Percentiles rank a stretch among this genome's conserved stretches.
Conservation (phyloP, 2,113 vertebrate genomes). For the Toxostoma redivivum region DNA sequence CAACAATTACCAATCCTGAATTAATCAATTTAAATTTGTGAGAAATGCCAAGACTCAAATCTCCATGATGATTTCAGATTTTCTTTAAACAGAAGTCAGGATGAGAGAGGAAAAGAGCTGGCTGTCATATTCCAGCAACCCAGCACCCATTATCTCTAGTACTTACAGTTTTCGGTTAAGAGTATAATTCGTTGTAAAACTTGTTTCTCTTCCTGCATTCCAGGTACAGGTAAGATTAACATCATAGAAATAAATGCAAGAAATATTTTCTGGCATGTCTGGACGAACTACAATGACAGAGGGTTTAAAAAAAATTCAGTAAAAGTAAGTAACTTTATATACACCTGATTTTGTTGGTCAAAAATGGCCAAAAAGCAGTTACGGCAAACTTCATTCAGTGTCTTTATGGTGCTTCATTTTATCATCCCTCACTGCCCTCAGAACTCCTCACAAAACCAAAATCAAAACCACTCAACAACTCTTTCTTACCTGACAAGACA, state of each 20-base stretch:
- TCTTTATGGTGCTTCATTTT: not conserved
- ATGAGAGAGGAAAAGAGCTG: not conserved
- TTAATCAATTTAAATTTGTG: not conserved
- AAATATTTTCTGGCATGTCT: constrained; percentile 68
- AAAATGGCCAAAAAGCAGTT: not conserved
- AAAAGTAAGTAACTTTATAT: not conserved
- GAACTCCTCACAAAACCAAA: not conserved
- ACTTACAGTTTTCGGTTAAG: constrained; percentile 66
- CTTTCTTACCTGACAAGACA: not conserved
- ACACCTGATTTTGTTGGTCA: not conserved
- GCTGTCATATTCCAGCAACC: not conserved
- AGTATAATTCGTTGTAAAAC: not conserved
- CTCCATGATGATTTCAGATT: not conserved
- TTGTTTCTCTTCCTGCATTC: constrained; percentile 48
- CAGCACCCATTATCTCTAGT: not conserved
- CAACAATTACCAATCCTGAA: not conserved
- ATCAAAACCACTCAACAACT: not conserved
- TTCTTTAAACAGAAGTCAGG: not conserved
- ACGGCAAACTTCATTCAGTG: not conserved
- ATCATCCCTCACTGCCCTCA: not conserved
- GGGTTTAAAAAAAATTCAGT: not conserved
- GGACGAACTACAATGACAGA: constrained; percentile 51
- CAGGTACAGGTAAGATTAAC: constrained; percentile 69
- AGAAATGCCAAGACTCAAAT: not conserved
- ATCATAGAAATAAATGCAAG: constrained; percentile 53